A percentile compares a stretch with the other conserved stretches of the same genome.
Conservation (phyloP, 2,888 invertebrate species). For the Metellina segmentata region DNA sequence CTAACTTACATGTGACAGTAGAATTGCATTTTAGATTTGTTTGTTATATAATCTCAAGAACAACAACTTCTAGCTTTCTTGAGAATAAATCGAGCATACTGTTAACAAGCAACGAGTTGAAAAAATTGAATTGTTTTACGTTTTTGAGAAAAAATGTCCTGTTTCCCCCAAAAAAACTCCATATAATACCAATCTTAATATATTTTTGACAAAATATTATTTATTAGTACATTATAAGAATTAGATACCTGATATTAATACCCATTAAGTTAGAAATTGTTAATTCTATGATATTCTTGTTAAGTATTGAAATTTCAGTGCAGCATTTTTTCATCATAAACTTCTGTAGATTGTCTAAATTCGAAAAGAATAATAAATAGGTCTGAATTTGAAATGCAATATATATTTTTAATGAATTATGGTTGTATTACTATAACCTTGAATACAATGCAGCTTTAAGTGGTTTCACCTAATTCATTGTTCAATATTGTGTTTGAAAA, state of each 20-base stretch:
- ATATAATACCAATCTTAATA: not conserved
- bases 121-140: no score
- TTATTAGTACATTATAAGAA: no score
- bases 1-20: no score
- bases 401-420: not conserved
- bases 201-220: slow-evolving; percentile 44
- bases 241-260: not conserved
- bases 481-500: slow-evolving; percentile 67
- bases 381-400: not conserved
- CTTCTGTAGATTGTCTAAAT: not conserved
- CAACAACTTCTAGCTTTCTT: no score
- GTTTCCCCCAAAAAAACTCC: no score
- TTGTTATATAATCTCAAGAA: no score
- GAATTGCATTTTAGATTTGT: no score
- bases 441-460: slow-evolving; percentile 16
- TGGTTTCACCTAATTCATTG: slow-evolving; percentile 37
- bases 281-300: not conserved
- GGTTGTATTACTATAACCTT: slow-evolving; percentile 33
- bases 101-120: no score
- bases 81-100: no score
- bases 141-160: no score
- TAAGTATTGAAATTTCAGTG: not conserved
- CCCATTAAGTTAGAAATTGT: not conserved
- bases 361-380: not conserved
- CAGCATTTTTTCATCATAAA: not conserved